Conservation (phyloP, 2,888 invertebrate genomes). For the Epinotia brunnichana region DNA sequence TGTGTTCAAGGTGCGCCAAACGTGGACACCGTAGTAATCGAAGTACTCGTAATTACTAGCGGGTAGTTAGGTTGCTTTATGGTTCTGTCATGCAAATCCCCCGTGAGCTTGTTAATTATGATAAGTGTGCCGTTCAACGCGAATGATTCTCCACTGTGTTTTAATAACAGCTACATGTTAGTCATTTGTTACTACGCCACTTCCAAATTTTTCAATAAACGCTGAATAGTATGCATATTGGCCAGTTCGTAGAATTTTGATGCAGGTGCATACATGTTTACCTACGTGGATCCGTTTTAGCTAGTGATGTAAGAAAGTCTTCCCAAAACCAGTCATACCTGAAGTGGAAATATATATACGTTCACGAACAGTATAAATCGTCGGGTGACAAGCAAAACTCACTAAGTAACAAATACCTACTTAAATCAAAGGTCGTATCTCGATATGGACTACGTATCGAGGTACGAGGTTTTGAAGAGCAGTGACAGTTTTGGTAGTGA, state of each 20-base stretch:
- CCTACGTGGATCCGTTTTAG: neutral
- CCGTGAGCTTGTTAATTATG: conserved; percentile 57
- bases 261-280: neutral
- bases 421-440: too few relatives aligned
- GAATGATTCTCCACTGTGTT: conserved; percentile 2
- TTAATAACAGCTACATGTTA: neutral
- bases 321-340: neutral
- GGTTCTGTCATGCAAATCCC: conserved; percentile 57
- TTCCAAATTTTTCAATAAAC: neutral
- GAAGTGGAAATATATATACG: conserved; percentile 5
- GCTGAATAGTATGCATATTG: neutral
- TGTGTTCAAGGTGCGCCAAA: conserved; percentile 5
- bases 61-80: conserved; percentile 35
- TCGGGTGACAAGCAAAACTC: too few relatives aligned
- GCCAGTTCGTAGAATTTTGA: neutral
- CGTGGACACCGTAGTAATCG: neutral
- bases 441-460: too few relatives aligned
- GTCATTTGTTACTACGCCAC: neutral
- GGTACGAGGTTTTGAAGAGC: too few relatives aligned
- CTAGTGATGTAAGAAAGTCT: neutral
- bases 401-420: too few relatives aligned
- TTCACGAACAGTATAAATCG: neutral
- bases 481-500: too few relatives aligned
- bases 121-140: conserved; percentile 51
- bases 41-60: neutral